Evolutionary conservation across 1,140 invertebrate species (phyloP).

Genomic region (Eulimnadia texana): DNA sequence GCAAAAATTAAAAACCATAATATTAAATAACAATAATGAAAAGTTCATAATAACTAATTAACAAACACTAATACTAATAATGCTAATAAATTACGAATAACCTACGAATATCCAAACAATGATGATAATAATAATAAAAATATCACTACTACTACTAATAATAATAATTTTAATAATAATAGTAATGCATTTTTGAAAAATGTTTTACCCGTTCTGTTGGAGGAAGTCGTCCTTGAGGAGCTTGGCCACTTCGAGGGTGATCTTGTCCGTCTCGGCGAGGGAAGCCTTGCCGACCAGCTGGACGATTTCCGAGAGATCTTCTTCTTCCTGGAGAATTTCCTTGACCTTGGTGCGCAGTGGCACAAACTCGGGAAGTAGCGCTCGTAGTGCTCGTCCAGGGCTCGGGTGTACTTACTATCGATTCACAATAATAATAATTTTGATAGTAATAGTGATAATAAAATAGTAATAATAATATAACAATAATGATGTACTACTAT

Average conservation of each 20-base stretch:
- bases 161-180: background rate
- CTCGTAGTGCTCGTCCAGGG: conserved; percentile 97
- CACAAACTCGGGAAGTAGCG: conserved; percentile 99
- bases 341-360: conserved; percentile 82
- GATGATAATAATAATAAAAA: too few species aligned
- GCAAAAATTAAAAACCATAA: too few species aligned
- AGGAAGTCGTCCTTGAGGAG: conserved; percentile 98
- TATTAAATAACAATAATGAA: too few species aligned
- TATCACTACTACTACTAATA: too few species aligned
- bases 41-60: too few species aligned
- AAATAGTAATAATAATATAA: background rate
- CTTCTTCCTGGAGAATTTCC: conserved; percentile 97
- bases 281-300: conserved; percentile 98
- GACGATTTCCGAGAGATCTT: conserved; percentile 99
- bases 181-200: background rate
- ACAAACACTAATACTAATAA: too few species aligned
- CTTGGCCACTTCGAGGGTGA: conserved; percentile 96
- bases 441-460: background rate
- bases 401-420: conserved; percentile 90
- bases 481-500: background rate
- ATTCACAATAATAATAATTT: background rate
- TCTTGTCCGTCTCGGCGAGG: conserved; percentile 96
- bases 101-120: too few species aligned
- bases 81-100: too few species aligned
- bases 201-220: conserved; percentile 78